phyloP scores from a whole-genome alignment of 2,797 vertebrate genomes.

The Nyctalus aviator region DNA sequence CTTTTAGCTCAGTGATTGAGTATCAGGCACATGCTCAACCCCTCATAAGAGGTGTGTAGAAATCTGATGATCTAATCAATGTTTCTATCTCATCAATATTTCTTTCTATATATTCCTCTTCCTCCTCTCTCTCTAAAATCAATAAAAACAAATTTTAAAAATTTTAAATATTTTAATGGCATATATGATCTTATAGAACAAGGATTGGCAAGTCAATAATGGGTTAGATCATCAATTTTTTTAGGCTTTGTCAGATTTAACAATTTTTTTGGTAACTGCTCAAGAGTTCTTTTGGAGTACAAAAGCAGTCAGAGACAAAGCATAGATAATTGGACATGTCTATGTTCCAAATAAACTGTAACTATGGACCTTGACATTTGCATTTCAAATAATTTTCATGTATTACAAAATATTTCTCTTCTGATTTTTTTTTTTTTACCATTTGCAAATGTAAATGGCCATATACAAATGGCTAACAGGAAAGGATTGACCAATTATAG shows the following conservation, averaged over 20 bases:
- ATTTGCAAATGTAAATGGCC: not conserved
- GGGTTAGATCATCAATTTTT: not conserved
- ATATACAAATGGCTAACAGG: not conserved
- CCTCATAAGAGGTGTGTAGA: too few species aligned
- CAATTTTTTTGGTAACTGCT: not conserved
- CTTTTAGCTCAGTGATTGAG: not conserved
- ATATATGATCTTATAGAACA: not conserved
- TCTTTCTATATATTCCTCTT: too few species aligned
- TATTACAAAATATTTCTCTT: not conserved
- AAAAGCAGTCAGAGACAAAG: not conserved
- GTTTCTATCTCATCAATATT: too few species aligned
- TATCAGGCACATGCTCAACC: too few species aligned
- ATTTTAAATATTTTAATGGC: not conserved
- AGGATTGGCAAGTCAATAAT: not conserved
- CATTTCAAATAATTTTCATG: constrained; percentile 1
- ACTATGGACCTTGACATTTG: not conserved
- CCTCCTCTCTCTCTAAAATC: too few species aligned
- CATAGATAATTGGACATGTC: not conserved
- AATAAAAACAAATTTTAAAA: not conserved
- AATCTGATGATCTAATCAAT: too few species aligned
- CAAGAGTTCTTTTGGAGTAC: not conserved
- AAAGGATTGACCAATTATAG: not conserved
- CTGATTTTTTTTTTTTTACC: not conserved
- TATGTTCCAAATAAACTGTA: not conserved
- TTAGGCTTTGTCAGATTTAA: not conserved